Base-by-base conservation (phyloP, 2,113 vertebrate species). In the Speoplatyrhinus poulsoni region DNA sequence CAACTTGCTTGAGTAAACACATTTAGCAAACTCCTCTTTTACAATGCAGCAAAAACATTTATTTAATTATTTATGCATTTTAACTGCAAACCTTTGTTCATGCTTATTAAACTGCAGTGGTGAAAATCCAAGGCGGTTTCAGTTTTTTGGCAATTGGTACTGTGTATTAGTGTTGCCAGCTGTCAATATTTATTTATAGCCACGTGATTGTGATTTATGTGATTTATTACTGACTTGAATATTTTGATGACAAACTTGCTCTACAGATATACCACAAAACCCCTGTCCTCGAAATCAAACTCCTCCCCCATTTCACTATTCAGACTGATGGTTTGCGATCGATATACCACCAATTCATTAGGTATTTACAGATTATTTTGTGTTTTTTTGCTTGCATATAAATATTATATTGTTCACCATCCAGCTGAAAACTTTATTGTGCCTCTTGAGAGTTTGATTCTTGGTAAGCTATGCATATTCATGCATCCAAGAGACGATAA, bases 11-110 rank as follows among this genome's bases (percentile, higher is more conserved):
- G 41, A 61, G 41, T 9, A 61, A 61, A 61, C 46, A 54, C 15
- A 56, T 56, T 17, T 1, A 17, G 19, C 54, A 56, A n/a, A 56
- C 16, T 6, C 36, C 36, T 41, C 36, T 41, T 41, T 41, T 41
- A 41, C 36, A 41, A 41, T 8, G 36, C 36, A 41, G 36, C 19
- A 9, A 56, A 56, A 56, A 26, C 6, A 56, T 17, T 56, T 33
- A 11, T 59, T 33, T 32, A 8, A 33, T 13, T 1, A 12, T 49
- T 73, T 73, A 70, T 79, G 72, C 57, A 64, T 77, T 76, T 15
- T 67, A 67, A 72, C 67, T 54, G 66, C 70, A 77, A 71, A 84
- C 77, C 69, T 81, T 50, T 62, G 70, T 65, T 58, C 52, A 3
- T 61, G 26, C 78, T 82, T 65, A 65, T 79, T 71, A 64, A 13